phyloP scores from a whole-genome alignment of 1,140 invertebrate species.

The Neodiprion pinetum region DNA sequence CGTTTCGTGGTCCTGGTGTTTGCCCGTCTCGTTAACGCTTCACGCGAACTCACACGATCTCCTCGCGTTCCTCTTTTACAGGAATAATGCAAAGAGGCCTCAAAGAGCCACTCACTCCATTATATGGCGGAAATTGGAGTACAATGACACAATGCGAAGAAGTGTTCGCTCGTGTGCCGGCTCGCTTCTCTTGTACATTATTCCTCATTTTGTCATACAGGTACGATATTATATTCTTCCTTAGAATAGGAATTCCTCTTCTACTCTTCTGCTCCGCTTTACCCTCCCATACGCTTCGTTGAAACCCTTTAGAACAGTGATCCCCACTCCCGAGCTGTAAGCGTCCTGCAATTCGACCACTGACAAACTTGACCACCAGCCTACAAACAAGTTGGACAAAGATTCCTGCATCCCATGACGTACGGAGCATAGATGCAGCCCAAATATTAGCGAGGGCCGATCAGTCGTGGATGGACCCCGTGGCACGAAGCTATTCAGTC shows the following conservation, averaged over 20 bases:
- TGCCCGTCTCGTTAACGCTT: neutral
- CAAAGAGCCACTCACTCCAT: constrained; percentile 1
- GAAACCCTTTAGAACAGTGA: too few relatives aligned
- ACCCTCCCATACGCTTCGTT: too few relatives aligned
- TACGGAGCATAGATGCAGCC: neutral
- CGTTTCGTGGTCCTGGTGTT: neutral
- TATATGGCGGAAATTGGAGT: neutral
- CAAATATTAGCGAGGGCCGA: constrained; percentile 49
- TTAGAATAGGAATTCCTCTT: too few relatives aligned
- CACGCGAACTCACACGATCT: neutral
- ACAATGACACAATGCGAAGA: constrained; percentile 7
- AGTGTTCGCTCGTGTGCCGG: neutral
- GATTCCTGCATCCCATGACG: too few relatives aligned
- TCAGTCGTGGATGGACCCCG: constrained; percentile 38
- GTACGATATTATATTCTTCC: too few relatives aligned
- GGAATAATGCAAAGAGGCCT: neutral
- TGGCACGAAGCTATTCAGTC: constrained; percentile 13
- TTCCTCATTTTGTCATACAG: too few relatives aligned
- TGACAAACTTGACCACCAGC: too few relatives aligned
- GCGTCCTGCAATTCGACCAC: too few relatives aligned
- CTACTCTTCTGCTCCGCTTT: too few relatives aligned
- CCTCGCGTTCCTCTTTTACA: neutral
- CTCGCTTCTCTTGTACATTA: neutral
- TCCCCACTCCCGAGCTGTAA: too few relatives aligned
- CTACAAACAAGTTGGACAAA: too few relatives aligned